Conservation (phyloP, 1,140 invertebrate species). For the Saccostrea echinata region DNA sequence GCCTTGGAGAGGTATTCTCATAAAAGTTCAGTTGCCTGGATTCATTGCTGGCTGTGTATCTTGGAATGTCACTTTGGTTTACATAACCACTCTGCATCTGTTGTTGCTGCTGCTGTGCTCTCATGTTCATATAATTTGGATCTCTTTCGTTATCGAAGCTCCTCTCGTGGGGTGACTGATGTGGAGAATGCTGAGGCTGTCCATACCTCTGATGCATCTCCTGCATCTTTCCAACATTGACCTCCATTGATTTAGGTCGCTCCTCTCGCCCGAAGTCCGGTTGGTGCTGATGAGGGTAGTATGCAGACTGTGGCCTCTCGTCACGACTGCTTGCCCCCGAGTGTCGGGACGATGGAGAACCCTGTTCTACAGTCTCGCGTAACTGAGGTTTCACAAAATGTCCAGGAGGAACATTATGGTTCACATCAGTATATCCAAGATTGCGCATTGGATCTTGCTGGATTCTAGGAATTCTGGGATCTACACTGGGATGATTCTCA, state of each 20-base stretch:
- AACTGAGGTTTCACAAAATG: slow-evolving; percentile 38
- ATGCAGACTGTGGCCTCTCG: slow-evolving; percentile 72
- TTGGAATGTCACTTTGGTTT: slow-evolving; percentile 67
- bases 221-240: slow-evolving; percentile 66
- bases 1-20: slow-evolving; percentile 72
- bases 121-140: slow-evolving; percentile 64
- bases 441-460: slow-evolving; percentile 53
- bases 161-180: slow-evolving; percentile 63
- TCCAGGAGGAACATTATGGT: slow-evolving; percentile 42
- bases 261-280: slow-evolving; percentile 56
- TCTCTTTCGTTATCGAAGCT: slow-evolving; percentile 63
- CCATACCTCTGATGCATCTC: slow-evolving; percentile 71
- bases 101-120: slow-evolving; percentile 48
- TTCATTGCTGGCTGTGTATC: slow-evolving; percentile 67
- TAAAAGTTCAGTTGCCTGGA: slow-evolving; percentile 73
- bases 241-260: slow-evolving; percentile 74
- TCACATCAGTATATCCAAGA: slow-evolving; percentile 45
- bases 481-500: slow-evolving; percentile 70
- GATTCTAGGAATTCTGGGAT: slow-evolving; percentile 54
- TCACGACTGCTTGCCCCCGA: slow-evolving; percentile 67
- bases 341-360: slow-evolving; percentile 58
- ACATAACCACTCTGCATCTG: slow-evolving; percentile 57
- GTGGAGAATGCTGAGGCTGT: slow-evolving; percentile 54
- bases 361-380: slow-evolving; percentile 44
- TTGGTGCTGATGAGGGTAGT: slow-evolving; percentile 63